Evolutionary conservation across 2,797 vertebrate genomes (phyloP), one percentile per base, ranked within the genome.

Genomic region (Nannoperca australis): DNA sequence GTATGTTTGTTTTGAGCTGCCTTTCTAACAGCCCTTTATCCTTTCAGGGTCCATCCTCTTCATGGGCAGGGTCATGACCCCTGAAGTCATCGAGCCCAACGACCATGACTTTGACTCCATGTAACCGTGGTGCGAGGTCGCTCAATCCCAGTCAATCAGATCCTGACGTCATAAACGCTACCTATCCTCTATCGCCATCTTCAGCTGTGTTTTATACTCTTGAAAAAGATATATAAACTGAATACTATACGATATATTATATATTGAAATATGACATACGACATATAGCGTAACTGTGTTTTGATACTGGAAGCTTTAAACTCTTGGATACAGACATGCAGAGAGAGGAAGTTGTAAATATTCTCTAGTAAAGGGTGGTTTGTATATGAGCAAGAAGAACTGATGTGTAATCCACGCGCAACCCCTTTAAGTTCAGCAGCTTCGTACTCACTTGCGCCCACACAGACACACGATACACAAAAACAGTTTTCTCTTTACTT

Each of bases 41-140:
- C 40, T 70, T 59, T 13, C 84, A 99, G 98, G 97, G 22, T 96
- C 96, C 3, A 95, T 99, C 84, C 91, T 99, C 61, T 98, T 99
- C 92, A 97, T 99, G 97, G 98, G 98, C 71, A 95, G 98, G 91
- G 97, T 99, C 82, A 97, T 99, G 97, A 97, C 97, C 89, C 98
- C 98, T 0, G 98, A 99, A 90, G 94, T 96, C 61, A 94, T 98
- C 88, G 97, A 96, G 59, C 81, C 96, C 53, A 97, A 91, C 30
- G 96, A 96, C 87, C 96, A 95, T 1, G 97, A 98, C 87, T 97
- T 97, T 53, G 97, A 99, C 83, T 96, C 96, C 83, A 96, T 97
- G 90, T 99, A 97, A 96, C 76, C 54, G 0, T 1, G 36, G 18
- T 2, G 50, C 17, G 54, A 62, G 68, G 67, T 79, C 73, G 24